Evolutionary conservation across 2,113 vertebrate genomes (phyloP).

Genomic region (Podarcis cretensis): DNA sequence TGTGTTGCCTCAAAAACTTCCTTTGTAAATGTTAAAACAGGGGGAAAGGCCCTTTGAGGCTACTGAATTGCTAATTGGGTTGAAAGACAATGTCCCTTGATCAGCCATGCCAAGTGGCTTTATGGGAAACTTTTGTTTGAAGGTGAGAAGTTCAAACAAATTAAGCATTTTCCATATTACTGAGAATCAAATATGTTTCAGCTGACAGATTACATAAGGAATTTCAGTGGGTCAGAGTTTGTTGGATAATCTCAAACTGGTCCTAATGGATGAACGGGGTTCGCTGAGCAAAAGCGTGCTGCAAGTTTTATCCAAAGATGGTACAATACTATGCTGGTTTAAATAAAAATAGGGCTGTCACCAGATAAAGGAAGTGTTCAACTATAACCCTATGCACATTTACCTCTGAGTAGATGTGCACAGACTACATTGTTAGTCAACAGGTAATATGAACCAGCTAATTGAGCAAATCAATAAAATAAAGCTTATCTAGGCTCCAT

Average conservation of each 20-base stretch:
- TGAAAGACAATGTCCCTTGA: conserved; percentile 25
- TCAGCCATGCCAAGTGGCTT: not conserved
- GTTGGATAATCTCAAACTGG: not conserved
- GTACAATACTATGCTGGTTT: not conserved
- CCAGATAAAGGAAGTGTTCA: not conserved
- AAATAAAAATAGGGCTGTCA: not conserved
- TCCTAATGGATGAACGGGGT: not conserved
- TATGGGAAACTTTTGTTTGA: conserved; percentile 30
- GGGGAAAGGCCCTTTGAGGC: conserved; percentile 23
- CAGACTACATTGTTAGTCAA: not conserved
- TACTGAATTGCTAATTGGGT: conserved; percentile 40
- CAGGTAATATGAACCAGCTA: not conserved
- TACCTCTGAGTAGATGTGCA: not conserved
- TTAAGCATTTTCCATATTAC: conserved; percentile 10
- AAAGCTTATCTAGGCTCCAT: not conserved
- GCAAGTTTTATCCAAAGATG: not conserved
- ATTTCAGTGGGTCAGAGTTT: not conserved
- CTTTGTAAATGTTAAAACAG: not conserved
- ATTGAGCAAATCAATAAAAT: not conserved
- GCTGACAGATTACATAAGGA: not conserved
- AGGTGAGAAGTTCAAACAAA: conserved; percentile 40
- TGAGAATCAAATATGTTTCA: conserved; percentile 35
- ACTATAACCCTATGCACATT: not conserved
- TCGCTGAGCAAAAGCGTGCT: not conserved
- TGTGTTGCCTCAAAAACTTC: conserved; percentile 31